Evolutionary conservation across 2,113 vertebrate genomes (phyloP).

Genomic region (Orthonyx spaldingii): DNA sequence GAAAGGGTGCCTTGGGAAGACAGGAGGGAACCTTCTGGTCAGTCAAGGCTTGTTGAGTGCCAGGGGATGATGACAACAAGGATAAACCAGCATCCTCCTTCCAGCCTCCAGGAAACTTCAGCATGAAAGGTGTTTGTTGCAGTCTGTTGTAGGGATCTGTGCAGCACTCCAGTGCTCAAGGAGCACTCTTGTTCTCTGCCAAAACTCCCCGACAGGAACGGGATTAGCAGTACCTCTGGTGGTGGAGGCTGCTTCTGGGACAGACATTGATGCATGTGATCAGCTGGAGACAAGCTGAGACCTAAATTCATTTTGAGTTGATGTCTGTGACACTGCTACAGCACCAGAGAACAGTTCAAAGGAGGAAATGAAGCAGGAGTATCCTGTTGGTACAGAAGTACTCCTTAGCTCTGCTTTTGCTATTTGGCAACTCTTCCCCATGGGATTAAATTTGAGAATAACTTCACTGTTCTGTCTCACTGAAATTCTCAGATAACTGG

Average conservation of each 20-base stretch:
- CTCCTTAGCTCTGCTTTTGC: not conserved
- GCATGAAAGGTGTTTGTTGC: not conserved
- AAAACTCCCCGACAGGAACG: not conserved
- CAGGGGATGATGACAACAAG: fast-evolving
- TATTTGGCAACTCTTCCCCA: not conserved
- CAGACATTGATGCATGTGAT: not conserved
- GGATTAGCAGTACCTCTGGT: not conserved
- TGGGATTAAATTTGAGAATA: not conserved
- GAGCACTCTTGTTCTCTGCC: not conserved
- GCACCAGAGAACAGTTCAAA: not conserved
- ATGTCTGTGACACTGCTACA: not conserved
- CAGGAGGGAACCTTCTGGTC: not conserved
- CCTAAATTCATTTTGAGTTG: not conserved
- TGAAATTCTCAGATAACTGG: not conserved
- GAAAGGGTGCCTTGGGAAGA: not conserved
- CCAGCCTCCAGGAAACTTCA: not conserved
- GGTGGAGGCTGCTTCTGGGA: not conserved
- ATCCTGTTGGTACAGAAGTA: not conserved
- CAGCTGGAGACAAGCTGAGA: not conserved
- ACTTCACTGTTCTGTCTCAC: not conserved
- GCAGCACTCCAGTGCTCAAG: not conserved
- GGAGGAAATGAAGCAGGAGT: not conserved
- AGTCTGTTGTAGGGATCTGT: not conserved
- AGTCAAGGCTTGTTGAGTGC: not conserved
- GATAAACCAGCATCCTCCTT: not conserved